phyloP scores from a whole-genome alignment of 2,888 invertebrate species.

The Monoplex corrugatus region DNA sequence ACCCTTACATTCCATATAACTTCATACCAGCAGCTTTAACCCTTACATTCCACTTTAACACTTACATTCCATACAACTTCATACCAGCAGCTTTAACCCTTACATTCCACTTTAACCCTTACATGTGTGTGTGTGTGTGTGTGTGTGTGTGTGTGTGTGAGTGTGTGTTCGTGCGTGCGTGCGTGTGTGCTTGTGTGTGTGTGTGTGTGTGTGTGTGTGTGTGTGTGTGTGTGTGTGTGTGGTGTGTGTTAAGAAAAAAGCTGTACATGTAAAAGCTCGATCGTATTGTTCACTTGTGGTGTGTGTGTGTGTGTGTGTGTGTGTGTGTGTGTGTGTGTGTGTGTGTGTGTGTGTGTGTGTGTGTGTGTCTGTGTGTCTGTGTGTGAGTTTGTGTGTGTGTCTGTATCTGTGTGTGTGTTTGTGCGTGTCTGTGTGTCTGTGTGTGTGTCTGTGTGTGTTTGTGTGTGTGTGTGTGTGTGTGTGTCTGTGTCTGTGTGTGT shows the following conservation, averaged over 20 bases:
- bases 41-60: too few species aligned
- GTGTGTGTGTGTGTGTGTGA: too few species aligned
- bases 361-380: neutral
- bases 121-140: too few species aligned
- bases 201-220: neutral
- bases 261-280: too few species aligned
- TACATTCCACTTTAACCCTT: too few species aligned
- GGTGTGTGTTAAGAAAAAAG: too few species aligned
- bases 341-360: neutral
- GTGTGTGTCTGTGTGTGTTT: neutral
- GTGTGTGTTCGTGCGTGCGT: neutral
- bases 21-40: too few species aligned
- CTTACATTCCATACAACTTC: too few species aligned
- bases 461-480: neutral
- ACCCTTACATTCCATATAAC: too few species aligned
- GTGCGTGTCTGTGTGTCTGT: neutral
- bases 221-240: neutral
- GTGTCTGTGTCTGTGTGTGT: neutral
- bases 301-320: neutral
- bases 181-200: constrained; percentile 4
- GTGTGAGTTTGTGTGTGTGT: neutral
- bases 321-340: neutral
- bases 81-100: too few species aligned
- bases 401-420: neutral
- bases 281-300: too few species aligned